These are phyloP conservation scores for Rana temporaria DNA, from an alignment of 2,113 vertebrate species.

Conservation along the genomic window DNA sequence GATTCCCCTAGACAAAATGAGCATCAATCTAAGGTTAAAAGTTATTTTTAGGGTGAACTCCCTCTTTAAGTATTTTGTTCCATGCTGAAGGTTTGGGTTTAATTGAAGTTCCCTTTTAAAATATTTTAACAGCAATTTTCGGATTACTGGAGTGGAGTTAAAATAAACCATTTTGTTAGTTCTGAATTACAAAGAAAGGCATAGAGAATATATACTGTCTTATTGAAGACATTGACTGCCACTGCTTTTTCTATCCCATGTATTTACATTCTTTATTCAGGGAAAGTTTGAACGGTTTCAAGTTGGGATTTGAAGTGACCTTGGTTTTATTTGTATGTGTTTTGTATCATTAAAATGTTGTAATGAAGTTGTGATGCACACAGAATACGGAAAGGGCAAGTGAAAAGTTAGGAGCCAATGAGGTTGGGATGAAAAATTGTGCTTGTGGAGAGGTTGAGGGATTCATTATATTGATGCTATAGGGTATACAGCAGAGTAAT, in stretches of 20 bases:
- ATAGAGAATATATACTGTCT: too few relatives aligned
- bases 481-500: conserved; percentile 81
- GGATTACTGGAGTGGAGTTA: too few relatives aligned
- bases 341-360: conserved; percentile 81
- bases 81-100: too few relatives aligned
- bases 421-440: conserved; percentile 81
- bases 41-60: too few relatives aligned
- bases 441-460: conserved; percentile 77
- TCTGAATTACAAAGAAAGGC: too few relatives aligned
- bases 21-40: too few relatives aligned
- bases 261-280: not conserved
- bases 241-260: not conserved
- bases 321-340: conserved; percentile 76
- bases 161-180: too few relatives aligned
- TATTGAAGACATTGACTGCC: not conserved
- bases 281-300: not conserved
- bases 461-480: conserved; percentile 85
- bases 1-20: too few relatives aligned
- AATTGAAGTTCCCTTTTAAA: too few relatives aligned
- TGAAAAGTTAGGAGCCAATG: conserved; percentile 80
- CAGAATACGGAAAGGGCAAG: conserved; percentile 83
- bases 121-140: too few relatives aligned
- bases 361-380: conserved; percentile 81
- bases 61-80: too few relatives aligned
- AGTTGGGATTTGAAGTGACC: conserved; percentile 68